These are phyloP conservation scores for Butastur rufipennis DNA, from an alignment of 2,113 vertebrate species.

Conservation along the genomic window DNA sequence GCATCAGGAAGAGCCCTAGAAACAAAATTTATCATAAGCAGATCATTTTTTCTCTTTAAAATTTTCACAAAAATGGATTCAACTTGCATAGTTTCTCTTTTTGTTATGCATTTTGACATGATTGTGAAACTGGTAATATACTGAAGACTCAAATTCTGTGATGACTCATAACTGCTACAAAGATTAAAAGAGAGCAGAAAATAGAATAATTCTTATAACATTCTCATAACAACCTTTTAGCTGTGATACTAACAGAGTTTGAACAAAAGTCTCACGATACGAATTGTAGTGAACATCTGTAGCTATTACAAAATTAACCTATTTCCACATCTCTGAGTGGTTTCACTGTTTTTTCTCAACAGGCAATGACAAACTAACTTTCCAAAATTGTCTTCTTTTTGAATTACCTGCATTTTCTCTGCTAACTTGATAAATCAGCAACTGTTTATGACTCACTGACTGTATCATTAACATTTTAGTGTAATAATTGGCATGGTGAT, in stretches of 20 bases:
- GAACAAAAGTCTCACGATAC: background rate
- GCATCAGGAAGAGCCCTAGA: background rate
- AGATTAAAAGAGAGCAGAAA: conserved; percentile 18
- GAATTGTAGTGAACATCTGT: conserved; percentile 14
- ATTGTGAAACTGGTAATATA: background rate
- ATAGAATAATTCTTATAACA: background rate
- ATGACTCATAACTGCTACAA: conserved; percentile 41
- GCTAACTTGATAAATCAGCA: conserved; percentile 9
- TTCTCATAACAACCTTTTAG: background rate
- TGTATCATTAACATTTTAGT: conserved; percentile 53
- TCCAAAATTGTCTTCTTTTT: background rate
- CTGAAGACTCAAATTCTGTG: background rate
- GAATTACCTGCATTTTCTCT: conserved; percentile 31
- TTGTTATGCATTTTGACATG: background rate
- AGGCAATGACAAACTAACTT: background rate
- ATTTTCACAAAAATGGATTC: background rate
- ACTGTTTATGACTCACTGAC: background rate
- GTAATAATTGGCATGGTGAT: conserved; percentile 29
- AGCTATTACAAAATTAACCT: conserved; percentile 11
- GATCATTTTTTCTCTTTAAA: background rate
- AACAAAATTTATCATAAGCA: background rate
- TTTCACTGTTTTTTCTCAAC: background rate
- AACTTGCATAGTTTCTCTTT: background rate
- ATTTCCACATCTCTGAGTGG: background rate
- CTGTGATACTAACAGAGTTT: background rate